Conservation (phyloP, 2,113 vertebrate genomes). For the Ceyx melanurus region DNA sequence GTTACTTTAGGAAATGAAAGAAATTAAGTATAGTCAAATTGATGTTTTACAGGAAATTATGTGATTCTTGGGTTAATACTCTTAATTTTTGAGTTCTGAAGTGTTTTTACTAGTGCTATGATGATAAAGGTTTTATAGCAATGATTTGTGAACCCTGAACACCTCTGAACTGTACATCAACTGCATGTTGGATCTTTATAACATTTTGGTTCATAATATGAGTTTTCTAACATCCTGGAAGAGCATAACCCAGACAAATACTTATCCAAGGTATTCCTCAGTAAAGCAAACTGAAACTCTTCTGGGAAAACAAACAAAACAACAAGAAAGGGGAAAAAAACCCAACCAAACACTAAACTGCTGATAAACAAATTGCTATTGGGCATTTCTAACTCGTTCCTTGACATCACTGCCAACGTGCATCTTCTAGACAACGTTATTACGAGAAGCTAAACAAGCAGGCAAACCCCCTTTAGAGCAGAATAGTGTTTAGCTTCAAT, state of each 20-base stretch:
- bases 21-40: not conserved
- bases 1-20: not conserved
- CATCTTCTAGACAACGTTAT: not conserved
- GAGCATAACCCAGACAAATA: not conserved
- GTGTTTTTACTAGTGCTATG: not conserved
- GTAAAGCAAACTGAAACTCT: not conserved
- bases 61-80: not conserved
- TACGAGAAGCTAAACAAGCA: not conserved
- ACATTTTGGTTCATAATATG: not conserved
- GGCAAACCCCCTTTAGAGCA: not conserved
- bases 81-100: not conserved
- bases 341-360: not conserved
- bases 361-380: not conserved
- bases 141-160: not conserved
- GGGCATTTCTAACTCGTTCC: not conserved
- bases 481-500: not conserved
- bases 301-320: not conserved
- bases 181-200: not conserved
- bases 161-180: not conserved
- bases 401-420: not conserved
- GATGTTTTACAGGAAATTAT: not conserved
- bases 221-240: not conserved
- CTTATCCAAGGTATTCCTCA: not conserved
- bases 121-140: not conserved
- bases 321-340: fast-evolving